These are phyloP conservation scores for Bagarius yarrelli DNA, from an alignment of 2,113 vertebrate species.

Conservation along the genomic window DNA sequence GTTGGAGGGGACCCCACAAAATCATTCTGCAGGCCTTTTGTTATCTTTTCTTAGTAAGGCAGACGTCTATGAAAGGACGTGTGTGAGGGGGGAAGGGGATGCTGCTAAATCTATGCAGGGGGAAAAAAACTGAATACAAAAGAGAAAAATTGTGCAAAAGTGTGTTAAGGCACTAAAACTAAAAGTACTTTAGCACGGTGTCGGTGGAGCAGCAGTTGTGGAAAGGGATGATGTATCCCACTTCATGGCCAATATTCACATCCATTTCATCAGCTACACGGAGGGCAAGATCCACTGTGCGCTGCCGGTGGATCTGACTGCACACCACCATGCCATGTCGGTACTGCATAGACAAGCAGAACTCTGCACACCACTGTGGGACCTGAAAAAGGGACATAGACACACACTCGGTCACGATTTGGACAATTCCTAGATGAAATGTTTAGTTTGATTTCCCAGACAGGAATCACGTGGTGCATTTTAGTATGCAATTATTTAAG, in stretches of 20 bases:
- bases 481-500: neutral
- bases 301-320: constrained; percentile 71
- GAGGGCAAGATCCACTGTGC: constrained; percentile 75
- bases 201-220: constrained; percentile 81
- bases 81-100: constrained; percentile 42
- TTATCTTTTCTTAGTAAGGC: constrained; percentile 36
- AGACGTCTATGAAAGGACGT: constrained; percentile 48
- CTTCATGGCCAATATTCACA: constrained; percentile 83
- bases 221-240: constrained; percentile 80
- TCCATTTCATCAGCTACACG: constrained; percentile 87
- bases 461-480: neutral
- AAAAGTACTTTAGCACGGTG: constrained; percentile 81
- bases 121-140: constrained; percentile 1
- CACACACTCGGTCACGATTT: constrained; percentile 44
- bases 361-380: constrained; percentile 87
- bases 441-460: neutral
- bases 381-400: constrained; percentile 66
- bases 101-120: neutral
- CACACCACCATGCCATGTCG: constrained; percentile 77
- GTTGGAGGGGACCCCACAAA: constrained; percentile 34
- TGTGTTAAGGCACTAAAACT: too few relatives aligned
- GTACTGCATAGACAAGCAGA: constrained; percentile 76
- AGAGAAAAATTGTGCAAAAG: neutral
- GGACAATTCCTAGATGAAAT: neutral
- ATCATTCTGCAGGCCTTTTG: constrained; percentile 35